Conservation (phyloP, 2,888 invertebrate species). For the Thymelicus lineola region DNA sequence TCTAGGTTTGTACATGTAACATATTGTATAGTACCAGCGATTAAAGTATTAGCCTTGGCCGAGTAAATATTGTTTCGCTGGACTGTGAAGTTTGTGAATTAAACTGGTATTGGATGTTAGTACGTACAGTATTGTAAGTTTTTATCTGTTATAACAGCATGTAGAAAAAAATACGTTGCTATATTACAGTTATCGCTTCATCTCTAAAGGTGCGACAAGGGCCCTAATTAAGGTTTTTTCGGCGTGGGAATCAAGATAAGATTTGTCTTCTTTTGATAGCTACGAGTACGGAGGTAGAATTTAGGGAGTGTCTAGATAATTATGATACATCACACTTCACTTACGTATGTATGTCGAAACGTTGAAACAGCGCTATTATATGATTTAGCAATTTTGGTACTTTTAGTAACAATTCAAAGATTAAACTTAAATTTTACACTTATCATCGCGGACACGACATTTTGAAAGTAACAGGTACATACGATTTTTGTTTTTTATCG, state of each 20-base stretch:
- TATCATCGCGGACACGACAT: too few species aligned
- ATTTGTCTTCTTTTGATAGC: slow-evolving; percentile 32
- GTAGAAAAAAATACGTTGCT: background rate
- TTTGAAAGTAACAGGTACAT: too few species aligned
- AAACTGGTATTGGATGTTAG: background rate
- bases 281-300: slow-evolving; percentile 8
- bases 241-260: slow-evolving; percentile 34
- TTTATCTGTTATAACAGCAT: background rate
- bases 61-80: background rate
- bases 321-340: slow-evolving; percentile 22
- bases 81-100: background rate
- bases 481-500: too few species aligned
- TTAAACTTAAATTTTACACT: too few species aligned
- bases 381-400: too few species aligned
- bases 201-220: background rate
- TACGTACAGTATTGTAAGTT: background rate
- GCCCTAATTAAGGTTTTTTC: slow-evolving; percentile 30
- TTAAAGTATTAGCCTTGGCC: slow-evolving; percentile 10
- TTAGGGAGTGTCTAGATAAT: slow-evolving; percentile 26
- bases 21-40: background rate
- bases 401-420: too few species aligned
- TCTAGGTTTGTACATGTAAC: background rate
- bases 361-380: background rate
- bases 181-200: background rate
- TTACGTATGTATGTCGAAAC: background rate